A percentile compares a stretch with the other conserved stretches of the same genome.
These are phyloP conservation scores for Campaea margaritaria DNA, from an alignment of 2,888 invertebrate genomes.

Conservation along the genomic window DNA sequence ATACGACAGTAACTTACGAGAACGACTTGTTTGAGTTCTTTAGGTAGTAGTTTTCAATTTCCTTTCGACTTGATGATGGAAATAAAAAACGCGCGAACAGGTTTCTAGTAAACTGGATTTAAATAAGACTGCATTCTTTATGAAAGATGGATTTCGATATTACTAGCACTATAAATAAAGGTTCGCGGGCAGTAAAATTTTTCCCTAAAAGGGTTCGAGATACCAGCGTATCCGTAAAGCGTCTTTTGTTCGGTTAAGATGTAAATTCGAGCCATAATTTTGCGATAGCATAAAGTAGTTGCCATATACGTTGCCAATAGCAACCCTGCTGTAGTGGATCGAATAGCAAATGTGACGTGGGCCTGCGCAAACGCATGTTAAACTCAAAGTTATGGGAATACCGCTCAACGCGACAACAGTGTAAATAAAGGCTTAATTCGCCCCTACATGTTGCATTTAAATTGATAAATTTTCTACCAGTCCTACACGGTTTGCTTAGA, in stretches of 20 bases:
- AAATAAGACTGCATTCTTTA: slow-evolving; percentile 33
- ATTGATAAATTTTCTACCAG: slow-evolving; percentile 42
- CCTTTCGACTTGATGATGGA: slow-evolving; percentile 33
- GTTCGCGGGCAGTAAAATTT: slow-evolving; percentile 35
- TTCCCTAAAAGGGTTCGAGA: slow-evolving; percentile 40
- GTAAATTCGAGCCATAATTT: slow-evolving; percentile 43
- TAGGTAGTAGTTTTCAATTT: slow-evolving; percentile 40
- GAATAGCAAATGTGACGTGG: slow-evolving; percentile 43
- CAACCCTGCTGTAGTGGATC: slow-evolving; percentile 34
- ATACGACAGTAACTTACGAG: slow-evolving; percentile 32
- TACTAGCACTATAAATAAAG: slow-evolving; percentile 32
- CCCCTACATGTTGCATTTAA: slow-evolving; percentile 50
- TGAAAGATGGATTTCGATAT: slow-evolving; percentile 35
- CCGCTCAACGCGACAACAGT: slow-evolving; percentile 43
- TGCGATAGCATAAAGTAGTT: slow-evolving; percentile 39
- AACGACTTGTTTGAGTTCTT: slow-evolving; percentile 38
- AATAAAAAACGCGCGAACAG: slow-evolving; percentile 33
- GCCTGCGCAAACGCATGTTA: slow-evolving; percentile 50
- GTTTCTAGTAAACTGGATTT: slow-evolving; percentile 27
- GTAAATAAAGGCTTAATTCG: slow-evolving; percentile 58
- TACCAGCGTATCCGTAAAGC: slow-evolving; percentile 33
- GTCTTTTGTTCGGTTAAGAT: slow-evolving; percentile 40
- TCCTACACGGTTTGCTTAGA: slow-evolving; percentile 28
- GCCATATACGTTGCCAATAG: slow-evolving; percentile 42
- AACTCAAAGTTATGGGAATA: slow-evolving; percentile 52